Evolutionary conservation across 2,888 invertebrate genomes (phyloP), one percentile per base, ranked within the genome.

Genomic region (Euplagia quadripunctaria): DNA sequence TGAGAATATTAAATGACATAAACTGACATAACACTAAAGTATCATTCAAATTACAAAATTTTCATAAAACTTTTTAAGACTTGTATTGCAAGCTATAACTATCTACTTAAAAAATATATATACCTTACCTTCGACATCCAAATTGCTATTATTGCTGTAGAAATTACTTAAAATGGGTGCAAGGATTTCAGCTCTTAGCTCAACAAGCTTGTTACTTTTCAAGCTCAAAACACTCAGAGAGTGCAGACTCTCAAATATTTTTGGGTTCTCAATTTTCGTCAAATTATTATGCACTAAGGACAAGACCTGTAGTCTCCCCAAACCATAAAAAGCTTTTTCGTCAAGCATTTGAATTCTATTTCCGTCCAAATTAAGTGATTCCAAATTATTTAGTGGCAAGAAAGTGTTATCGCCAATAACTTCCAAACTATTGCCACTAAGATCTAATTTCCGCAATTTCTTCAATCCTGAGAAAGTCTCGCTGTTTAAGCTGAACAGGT

Each of bases 341-440:
- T 96, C 96, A 1, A 96, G 82, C 94, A 96, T 94, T 85, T 95
- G 92, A 71, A 96, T 94, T 81, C 93, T 94, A 80, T 96, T 96
- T 0, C 91, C 91, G 64, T 91, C 93, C 76, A 95, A 89, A 86
- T 93, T 93, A 51, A 96, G 79, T 2, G 88, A 86, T 70, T 87
- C 84, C 42, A 96, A 86, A 79, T 90, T 90, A 42, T 75, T 81
- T 9, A 95, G 85, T 4, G 94, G 93, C 71, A 91, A 74, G 92
- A 98, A 98, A 12, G 97, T 97, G 69, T 97, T 97, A 77, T 98
- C 98, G 5, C 98, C 98, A 79, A 98, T 97, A 87, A 97, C 97
- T 85, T 97, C 97, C 73, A 98, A 96, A 84, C 96, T 96, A 88
- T 98, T 98, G 76, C 96, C 95, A 77, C 97, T 97, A 70, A 98